Base-by-base conservation (phyloP, 2,888 invertebrate genomes). In the Drosophila nigricruria region DNA sequence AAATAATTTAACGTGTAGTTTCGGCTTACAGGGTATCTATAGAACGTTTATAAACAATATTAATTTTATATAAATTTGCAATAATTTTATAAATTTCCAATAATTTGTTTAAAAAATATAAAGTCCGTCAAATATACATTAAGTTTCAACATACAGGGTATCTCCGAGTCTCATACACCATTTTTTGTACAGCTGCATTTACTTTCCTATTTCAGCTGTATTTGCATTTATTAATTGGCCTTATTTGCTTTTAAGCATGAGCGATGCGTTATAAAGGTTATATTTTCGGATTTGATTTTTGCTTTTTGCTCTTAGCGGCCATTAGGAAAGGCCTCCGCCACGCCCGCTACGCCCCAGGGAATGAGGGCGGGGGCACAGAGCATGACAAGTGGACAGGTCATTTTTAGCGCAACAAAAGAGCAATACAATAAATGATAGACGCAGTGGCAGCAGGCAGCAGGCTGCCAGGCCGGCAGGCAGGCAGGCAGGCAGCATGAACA, bases 221-320 rank as follows among this genome's bases (percentile, higher is more conserved):
- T 60, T 82, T 79, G 76, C 77, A 74, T 73, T 78, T 73, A 68
- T 74, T 83, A 89, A 84, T 84, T 88, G 87, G 89, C 84, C 72
- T 71, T 79, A 86, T 84, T 84, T 86, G 87, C 72, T 58, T 67
- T 77, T 77, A 75, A 77, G 59, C 87, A 88, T 88, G 81, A 81
- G 58, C 79, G 72, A 59, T 69, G 66, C 67, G 61, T 71, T 72
- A 66, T 49, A 63, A 73, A 74, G 66, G 58, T 62, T 66, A 42
- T 74, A 79, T 73, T 72, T 80, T 71, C 65, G 27, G 70, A 78
- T 60, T 62, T 65, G 77, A 72, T 75, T 82, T 85, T 66, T 54
- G 60, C 69, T 59, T 49, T 63, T 68, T 60, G 50, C 72, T 67
- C 70, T 74, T 72, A 72, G 57, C 45, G 64, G 38, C 58, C 62